Evolutionary conservation across 2,797 vertebrate species (phyloP).

Genomic region (Botia kubotai): DNA sequence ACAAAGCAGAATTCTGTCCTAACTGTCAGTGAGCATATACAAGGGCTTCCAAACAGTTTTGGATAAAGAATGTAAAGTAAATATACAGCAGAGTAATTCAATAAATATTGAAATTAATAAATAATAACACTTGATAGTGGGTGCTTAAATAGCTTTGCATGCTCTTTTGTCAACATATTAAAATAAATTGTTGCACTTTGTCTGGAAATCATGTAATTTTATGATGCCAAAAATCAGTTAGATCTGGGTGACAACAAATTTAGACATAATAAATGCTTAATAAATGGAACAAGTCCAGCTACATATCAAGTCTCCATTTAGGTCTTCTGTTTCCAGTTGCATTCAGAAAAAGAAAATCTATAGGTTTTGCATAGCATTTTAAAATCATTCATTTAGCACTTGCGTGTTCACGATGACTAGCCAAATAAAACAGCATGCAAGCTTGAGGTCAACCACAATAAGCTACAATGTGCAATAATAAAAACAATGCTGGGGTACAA

Average conservation of each 20-base stretch:
- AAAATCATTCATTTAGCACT: conserved; percentile 17
- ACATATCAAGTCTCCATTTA: background rate
- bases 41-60: conserved; percentile 2
- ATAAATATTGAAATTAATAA: conserved; percentile 28
- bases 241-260: background rate
- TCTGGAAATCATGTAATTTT: conserved; percentile 38
- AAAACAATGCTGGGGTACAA: background rate
- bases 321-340: conserved; percentile 45
- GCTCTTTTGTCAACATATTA: conserved; percentile 17
- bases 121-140: conserved; percentile 25
- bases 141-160: conserved; percentile 28
- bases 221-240: background rate
- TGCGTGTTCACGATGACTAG: conserved; percentile 1
- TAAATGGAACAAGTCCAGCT: background rate
- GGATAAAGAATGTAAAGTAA: conserved; percentile 17
- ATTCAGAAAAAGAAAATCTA: conserved; percentile 23
- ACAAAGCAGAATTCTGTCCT: conserved; percentile 57
- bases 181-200: conserved; percentile 24
- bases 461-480: background rate
- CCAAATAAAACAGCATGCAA: conserved; percentile 24
- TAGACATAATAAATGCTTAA: background rate
- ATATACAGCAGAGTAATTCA: conserved; percentile 46
- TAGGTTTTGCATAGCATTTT: conserved; percentile 46
- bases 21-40: conserved; percentile 33
- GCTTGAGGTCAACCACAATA: background rate